These are phyloP conservation scores for Parauchenoglanis punctatus DNA, from an alignment of 2,797 vertebrate genomes.

Conservation along the genomic window DNA sequence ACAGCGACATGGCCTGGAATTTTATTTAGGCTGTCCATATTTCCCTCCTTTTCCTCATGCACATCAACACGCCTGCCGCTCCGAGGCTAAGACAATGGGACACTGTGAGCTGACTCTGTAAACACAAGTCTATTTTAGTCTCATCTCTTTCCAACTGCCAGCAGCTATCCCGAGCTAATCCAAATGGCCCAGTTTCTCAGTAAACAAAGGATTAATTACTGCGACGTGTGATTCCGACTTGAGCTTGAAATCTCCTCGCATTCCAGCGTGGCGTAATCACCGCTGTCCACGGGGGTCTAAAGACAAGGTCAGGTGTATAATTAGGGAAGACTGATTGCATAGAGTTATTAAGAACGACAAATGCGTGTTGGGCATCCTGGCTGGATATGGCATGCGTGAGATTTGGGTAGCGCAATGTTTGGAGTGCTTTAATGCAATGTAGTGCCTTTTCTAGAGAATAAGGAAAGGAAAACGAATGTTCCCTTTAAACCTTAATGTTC, in stretches of 20 bases:
- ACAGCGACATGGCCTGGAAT: background rate
- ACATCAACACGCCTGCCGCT: slow-evolving; percentile 14
- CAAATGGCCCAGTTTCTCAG: slow-evolving; percentile 50
- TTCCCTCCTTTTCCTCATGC: slow-evolving; percentile 9
- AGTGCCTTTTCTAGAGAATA: background rate
- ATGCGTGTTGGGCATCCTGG: background rate
- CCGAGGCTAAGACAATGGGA: slow-evolving; percentile 46
- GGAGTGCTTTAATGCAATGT: background rate
- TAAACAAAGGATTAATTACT: slow-evolving; percentile 55
- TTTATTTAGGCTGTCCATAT: slow-evolving; percentile 32
- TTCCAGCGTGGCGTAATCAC: slow-evolving; percentile 5
- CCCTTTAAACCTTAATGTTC: background rate
- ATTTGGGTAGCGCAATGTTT: background rate
- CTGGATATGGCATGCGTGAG: background rate
- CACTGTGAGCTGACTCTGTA: slow-evolving; percentile 42
- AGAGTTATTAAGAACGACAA: slow-evolving; percentile 6
- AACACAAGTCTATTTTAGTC: slow-evolving; percentile 47
- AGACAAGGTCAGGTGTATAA: slow-evolving; percentile 15
- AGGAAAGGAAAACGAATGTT: background rate
- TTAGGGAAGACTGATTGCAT: background rate
- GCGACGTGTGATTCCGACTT: slow-evolving; percentile 37
- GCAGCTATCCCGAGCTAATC: slow-evolving; percentile 50
- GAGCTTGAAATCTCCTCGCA: slow-evolving; percentile 37
- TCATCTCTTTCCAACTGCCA: slow-evolving; percentile 51
- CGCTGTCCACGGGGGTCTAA: background rate